Conservation (phyloP, 92 coral and sea anemone genomes). For the Zoanthus solanderi region DNA sequence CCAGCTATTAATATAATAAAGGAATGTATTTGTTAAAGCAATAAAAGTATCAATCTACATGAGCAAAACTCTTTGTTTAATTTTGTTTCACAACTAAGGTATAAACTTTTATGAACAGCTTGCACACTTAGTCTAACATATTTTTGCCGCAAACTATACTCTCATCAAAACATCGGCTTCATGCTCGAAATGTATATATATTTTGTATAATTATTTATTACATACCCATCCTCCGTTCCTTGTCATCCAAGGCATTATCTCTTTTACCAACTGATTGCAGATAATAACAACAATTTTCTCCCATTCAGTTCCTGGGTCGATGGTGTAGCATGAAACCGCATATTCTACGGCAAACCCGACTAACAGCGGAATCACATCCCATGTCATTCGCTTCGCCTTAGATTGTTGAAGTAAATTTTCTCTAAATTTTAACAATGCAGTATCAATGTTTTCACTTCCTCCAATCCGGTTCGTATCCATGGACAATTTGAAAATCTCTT, state of each 20-base stretch:
- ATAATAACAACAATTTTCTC: conserved; percentile 5
- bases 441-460: not conserved
- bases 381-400: conserved; percentile 12
- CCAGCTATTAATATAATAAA: no score
- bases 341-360: conserved; percentile 15
- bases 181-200: no score
- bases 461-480: not conserved
- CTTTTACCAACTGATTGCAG: conserved; percentile 14
- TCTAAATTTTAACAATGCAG: not conserved
- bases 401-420: conserved; percentile 1
- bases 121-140: no score
- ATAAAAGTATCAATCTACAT: no score
- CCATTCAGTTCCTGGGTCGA: not conserved
- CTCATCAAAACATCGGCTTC: no score
- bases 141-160: no score
- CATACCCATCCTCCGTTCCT: conserved; percentile 39
- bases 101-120: no score
- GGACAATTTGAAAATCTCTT: not conserved
- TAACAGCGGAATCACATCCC: not conserved
- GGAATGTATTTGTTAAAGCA: no score
- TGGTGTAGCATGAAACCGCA: not conserved
- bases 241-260: conserved; percentile 10
- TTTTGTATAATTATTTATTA: no score
- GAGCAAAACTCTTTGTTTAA: no score
- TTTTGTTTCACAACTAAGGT: no score